phyloP scores from a whole-genome alignment of 2,113 vertebrate species.

The Casuarius casuarius region DNA sequence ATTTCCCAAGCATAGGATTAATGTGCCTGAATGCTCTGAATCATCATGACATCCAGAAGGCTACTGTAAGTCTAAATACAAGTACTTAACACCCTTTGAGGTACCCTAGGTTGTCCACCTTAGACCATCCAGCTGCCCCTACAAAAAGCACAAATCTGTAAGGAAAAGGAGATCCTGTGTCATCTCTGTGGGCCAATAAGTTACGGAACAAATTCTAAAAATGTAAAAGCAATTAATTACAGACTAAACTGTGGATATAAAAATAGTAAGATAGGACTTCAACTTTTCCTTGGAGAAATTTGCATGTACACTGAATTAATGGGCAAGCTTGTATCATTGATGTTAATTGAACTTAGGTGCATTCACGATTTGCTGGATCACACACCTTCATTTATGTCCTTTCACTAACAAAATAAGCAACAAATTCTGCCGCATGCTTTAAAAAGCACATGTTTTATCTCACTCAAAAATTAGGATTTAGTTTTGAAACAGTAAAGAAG shows the following conservation, averaged over 20 bases:
- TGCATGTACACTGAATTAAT: not conserved
- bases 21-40: not conserved
- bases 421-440: not conserved
- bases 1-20: not conserved
- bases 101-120: rapidly evolving
- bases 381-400: rapidly evolving
- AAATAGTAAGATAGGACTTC: not conserved
- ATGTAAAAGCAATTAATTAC: not conserved
- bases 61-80: not conserved
- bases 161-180: not conserved
- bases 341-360: not conserved
- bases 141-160: not conserved
- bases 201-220: not conserved
- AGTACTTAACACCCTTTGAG: rapidly evolving
- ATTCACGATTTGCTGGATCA: not conserved
- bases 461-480: not conserved
- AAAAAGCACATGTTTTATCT: not conserved
- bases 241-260: not conserved
- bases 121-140: not conserved
- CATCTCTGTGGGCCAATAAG: not conserved
- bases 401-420: not conserved
- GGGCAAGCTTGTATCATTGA: not conserved
- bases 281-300: not conserved
- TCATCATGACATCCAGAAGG: not conserved
- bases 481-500: not conserved